Evolutionary conservation across 2,113 vertebrate species (phyloP), one percentile per base, ranked within the genome.

Genomic region (Cynoglossus semilaevis): DNA sequence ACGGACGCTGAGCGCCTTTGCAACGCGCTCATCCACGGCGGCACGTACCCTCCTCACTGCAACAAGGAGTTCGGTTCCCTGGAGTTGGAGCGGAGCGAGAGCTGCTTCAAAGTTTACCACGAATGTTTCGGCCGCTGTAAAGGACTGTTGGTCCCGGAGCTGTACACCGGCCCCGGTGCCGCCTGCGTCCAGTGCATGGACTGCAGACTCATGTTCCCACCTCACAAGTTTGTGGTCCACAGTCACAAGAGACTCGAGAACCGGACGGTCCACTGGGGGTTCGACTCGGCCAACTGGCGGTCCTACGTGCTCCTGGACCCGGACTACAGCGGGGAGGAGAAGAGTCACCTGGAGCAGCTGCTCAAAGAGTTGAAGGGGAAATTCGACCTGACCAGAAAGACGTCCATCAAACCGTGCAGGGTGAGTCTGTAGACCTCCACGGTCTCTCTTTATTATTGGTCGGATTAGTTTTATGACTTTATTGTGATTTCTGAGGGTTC

Each of bases 181-280:
- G 93, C 95, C 78, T 98, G 96, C 87, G 93, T 98, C 83, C 96
- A 98, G 91, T 98, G 95, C 90, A 88, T 96, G 84, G 96, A 98
- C 90, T 98, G 96, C 92, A 93, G 94, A 80, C 93, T 98, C 61
- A 92, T 98, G 92, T 98, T 94, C 80, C 94, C 94, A 0, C 93
- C 96, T 34, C 94, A 95, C 85, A 97, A 97, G 92, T 98, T 98
- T 79, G 96, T 98, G 84, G 93, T 96, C 70, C 96, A 98, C 85
- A 96, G 95, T 71, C 96, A 98, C 90, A 97, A 97, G 86, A 91
- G 93, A 47, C 91, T 93, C 36, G 96, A 98, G 91, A 98, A 98
- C 91, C 90, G 96, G 90, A 98, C 96, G 61, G 96, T 95, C 88
- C 96, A 98, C 87, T 98, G 96, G 96, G 96, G 96, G 66, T 98